Evolutionary conservation across 1,140 invertebrate species (phyloP).

Genomic region (Drosophila lini): DNA sequence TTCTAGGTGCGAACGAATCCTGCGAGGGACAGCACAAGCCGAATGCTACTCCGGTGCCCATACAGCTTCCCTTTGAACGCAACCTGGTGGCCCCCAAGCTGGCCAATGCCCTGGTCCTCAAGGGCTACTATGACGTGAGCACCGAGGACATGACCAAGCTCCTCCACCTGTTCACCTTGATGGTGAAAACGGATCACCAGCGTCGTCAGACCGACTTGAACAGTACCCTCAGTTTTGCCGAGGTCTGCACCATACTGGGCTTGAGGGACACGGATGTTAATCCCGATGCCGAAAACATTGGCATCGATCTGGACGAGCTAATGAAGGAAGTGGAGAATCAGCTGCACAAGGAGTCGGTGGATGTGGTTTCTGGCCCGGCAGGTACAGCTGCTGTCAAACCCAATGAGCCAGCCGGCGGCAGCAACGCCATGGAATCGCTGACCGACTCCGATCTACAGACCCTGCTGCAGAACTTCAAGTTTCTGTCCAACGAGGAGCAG

Average conservation of each 20-base stretch:
- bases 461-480: constrained; percentile 91
- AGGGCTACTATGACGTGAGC: constrained; percentile 91
- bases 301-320: constrained; percentile 57
- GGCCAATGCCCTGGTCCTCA: constrained; percentile 89
- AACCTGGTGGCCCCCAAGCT: constrained; percentile 89
- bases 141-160: constrained; percentile 90
- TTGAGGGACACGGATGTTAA: background rate
- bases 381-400: background rate
- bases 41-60: constrained; percentile 4
- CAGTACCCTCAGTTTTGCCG: constrained; percentile 37
- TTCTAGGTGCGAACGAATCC: constrained; percentile 11
- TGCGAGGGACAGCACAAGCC: constrained; percentile 19
- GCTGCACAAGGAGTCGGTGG: constrained; percentile 37
- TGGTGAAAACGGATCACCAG: constrained; percentile 77
- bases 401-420: constrained; percentile 1
- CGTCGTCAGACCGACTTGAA: constrained; percentile 30
- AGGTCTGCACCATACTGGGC: constrained; percentile 28
- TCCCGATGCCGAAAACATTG: constrained; percentile 15
- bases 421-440: constrained; percentile 88
- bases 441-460: constrained; percentile 91
- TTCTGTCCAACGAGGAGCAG: constrained; percentile 90
- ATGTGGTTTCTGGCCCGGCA: background rate
- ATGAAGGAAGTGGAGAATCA: constrained; percentile 70
- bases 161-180: constrained; percentile 90
- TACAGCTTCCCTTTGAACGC: constrained; percentile 68